Evolutionary conservation across 1,140 invertebrate species (phyloP).

Genomic region (Papilio dardanus): DNA sequence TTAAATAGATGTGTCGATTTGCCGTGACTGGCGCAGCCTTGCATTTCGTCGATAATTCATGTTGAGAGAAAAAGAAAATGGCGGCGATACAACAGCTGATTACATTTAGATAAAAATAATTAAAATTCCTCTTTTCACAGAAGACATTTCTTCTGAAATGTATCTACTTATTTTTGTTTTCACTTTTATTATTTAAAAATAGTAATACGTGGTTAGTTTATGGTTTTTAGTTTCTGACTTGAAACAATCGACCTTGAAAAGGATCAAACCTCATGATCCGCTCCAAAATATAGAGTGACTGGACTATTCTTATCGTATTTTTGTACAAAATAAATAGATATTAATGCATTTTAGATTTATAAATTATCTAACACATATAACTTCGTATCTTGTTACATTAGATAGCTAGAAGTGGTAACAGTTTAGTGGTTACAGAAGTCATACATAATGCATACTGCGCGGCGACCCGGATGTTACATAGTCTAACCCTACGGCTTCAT

Average conservation of each 20-base stretch:
- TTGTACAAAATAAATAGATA: neutral
- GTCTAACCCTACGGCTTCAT: no score
- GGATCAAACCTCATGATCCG: no score
- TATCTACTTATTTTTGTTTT: no score
- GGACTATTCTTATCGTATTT: no score
- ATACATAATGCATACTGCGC: slow-evolving; percentile 36
- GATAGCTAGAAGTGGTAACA: slow-evolving; percentile 20
- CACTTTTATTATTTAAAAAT: no score
- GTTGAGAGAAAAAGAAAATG: slow-evolving; percentile 43
- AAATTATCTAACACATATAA: neutral
- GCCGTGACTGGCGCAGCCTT: slow-evolving; percentile 45
- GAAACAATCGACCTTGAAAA: no score
- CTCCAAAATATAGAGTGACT: no score
- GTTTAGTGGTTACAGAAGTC: slow-evolving; percentile 31
- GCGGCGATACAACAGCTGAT: slow-evolving; percentile 40
- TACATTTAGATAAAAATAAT: neutral
- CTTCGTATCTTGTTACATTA: neutral
- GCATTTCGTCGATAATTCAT: slow-evolving; percentile 43
- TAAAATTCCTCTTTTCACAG: no score
- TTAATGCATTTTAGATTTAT: neutral
- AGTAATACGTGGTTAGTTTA: no score
- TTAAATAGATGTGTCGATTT: slow-evolving; percentile 36
- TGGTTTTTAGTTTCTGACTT: no score
- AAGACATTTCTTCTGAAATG: no score
- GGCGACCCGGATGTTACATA: slow-evolving; percentile 39